These are phyloP conservation scores for Danio tinwini DNA, from an alignment of 2,797 vertebrate species.

Conservation along the genomic window DNA sequence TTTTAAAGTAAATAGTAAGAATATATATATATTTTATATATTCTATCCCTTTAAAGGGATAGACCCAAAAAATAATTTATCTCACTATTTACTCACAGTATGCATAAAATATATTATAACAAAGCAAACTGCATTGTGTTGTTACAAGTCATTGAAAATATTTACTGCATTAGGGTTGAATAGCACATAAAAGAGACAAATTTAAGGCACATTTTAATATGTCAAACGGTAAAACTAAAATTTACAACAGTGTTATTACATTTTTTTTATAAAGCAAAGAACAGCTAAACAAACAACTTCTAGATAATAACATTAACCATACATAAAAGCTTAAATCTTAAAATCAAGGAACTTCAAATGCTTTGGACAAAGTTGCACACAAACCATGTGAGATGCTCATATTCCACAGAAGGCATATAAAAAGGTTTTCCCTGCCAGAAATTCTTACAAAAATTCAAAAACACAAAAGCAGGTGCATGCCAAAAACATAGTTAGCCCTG, in stretches of 20 bases:
- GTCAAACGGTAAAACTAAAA: slow-evolving; percentile 51
- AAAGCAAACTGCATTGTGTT: too few relatives aligned
- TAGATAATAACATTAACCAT: slow-evolving; percentile 22
- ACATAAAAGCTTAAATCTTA: slow-evolving; percentile 34
- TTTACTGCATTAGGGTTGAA: neutral
- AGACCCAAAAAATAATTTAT: too few relatives aligned
- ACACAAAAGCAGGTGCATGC: slow-evolving; percentile 29
- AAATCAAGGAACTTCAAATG: slow-evolving; percentile 52
- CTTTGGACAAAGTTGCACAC: slow-evolving; percentile 44
- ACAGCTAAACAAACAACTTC: slow-evolving; percentile 34
- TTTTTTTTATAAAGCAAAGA: too few relatives aligned
- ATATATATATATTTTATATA: too few relatives aligned
- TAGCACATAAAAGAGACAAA: neutral
- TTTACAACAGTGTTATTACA: slow-evolving; percentile 53
- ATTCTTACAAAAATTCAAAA: slow-evolving; percentile 14
- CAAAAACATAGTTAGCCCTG: slow-evolving; percentile 22
- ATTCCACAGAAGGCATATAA: neutral
- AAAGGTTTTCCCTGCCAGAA: slow-evolving; percentile 9
- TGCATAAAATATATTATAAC: too few relatives aligned
- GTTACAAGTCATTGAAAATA: neutral
- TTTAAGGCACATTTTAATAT: slow-evolving; percentile 50
- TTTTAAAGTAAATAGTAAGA: too few relatives aligned
- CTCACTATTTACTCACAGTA: too few relatives aligned
- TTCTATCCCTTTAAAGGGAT: too few relatives aligned
- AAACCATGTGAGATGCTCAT: slow-evolving; percentile 26